Conservation (phyloP, 2,888 invertebrate genomes). For the Torymus aiolomorphi region DNA sequence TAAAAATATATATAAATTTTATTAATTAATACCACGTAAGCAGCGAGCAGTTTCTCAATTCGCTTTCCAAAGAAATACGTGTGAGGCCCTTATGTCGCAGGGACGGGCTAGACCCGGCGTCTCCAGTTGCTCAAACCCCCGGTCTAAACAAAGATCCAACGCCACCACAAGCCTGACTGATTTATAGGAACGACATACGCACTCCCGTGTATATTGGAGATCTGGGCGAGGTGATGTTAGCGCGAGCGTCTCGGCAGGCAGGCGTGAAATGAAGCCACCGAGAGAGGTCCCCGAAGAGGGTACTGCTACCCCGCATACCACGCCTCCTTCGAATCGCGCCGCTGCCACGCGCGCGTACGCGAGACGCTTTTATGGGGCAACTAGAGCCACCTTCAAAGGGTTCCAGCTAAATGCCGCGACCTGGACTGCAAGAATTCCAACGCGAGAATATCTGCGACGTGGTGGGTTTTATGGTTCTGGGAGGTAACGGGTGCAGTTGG, state of each 20-base stretch:
- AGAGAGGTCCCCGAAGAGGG: slow-evolving; percentile 38
- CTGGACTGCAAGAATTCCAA: slow-evolving; percentile 37
- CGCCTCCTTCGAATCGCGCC: too few relatives aligned
- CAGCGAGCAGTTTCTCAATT: background rate
- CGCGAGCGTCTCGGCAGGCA: slow-evolving; percentile 61
- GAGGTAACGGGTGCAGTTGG: background rate
- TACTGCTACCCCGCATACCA: too few relatives aligned
- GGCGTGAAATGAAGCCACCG: slow-evolving; percentile 71
- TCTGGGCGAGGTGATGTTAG: slow-evolving; percentile 39
- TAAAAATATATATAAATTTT: too few relatives aligned
- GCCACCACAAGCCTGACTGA: slow-evolving; percentile 23
- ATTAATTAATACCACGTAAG: too few relatives aligned
- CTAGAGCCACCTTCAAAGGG: slow-evolving; percentile 72
- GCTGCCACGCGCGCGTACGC: too few relatives aligned
- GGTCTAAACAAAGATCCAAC: slow-evolving; percentile 8
- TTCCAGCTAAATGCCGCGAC: slow-evolving; percentile 67
- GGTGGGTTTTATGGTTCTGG: slow-evolving; percentile 33
- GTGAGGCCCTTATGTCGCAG: background rate
- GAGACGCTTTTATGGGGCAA: slow-evolving; percentile 70
- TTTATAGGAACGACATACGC: slow-evolving; percentile 53
- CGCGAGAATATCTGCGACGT: slow-evolving; percentile 4
- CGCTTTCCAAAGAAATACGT: background rate
- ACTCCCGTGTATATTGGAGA: too few relatives aligned
- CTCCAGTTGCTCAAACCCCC: background rate
- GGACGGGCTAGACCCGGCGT: background rate